These are phyloP conservation scores for Lepidurus packardi DNA, from an alignment of 1,140 invertebrate species.

Conservation along the genomic window DNA sequence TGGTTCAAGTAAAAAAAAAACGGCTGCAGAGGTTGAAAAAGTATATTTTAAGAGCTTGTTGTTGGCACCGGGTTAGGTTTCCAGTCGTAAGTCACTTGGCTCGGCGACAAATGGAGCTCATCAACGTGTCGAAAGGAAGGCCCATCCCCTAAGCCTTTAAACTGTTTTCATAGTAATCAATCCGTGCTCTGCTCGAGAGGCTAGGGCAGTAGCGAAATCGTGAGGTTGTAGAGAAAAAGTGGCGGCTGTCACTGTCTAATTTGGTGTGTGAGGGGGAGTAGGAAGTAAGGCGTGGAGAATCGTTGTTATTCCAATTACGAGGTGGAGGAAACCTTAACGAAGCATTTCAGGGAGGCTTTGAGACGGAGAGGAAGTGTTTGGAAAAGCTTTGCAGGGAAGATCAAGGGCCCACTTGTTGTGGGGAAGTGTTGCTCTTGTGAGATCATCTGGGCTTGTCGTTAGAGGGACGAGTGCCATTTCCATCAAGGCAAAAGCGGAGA, in stretches of 20 bases:
- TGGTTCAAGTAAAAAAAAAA: neutral
- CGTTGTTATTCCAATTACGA: no score
- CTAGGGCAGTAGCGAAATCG: no score
- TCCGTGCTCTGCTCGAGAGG: no score
- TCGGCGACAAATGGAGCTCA: neutral
- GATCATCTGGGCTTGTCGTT: slow-evolving; percentile 21
- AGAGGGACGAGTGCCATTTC: slow-evolving; percentile 14
- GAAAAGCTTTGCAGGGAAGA: neutral
- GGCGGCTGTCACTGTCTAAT: no score
- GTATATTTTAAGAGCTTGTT: slow-evolving; percentile 5
- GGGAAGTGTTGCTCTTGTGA: slow-evolving; percentile 12
- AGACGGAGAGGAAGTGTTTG: neutral
- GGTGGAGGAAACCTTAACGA: neutral
- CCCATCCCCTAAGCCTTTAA: neutral
- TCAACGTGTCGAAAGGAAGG: neutral
- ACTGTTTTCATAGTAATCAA: neutral
- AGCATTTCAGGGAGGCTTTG: neutral
- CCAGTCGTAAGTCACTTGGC: neutral
- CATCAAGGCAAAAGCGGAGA: neutral
- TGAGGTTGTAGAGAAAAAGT: no score
- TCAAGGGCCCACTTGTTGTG: no score
- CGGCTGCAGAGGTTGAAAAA: neutral
- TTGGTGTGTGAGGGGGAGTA: no score
- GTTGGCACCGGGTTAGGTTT: neutral
- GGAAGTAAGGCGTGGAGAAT: no score